Evolutionary conservation across 2,888 invertebrate species (phyloP), one percentile per base, ranked within the genome.

Genomic region (Cremastinae sp.): DNA sequence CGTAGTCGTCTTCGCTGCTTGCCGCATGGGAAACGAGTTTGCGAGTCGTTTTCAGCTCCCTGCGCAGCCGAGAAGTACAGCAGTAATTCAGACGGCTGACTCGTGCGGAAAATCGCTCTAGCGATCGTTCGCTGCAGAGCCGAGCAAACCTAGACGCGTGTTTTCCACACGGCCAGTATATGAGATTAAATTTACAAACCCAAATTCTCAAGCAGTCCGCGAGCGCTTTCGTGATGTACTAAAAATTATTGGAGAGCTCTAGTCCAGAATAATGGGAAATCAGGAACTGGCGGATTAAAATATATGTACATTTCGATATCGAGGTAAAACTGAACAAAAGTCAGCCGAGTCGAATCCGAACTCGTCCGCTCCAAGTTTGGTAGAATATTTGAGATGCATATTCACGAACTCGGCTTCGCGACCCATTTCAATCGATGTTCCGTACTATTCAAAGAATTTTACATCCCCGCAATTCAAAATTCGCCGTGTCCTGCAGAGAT

Each of bases 21-120:
- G 59, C 43, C 69, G 61, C 65, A 69, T 73, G 59, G 65, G 54
- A 69, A 73, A 62, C 64, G 69, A 73, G 69, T 76, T 76, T 69
- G 53, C 76, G 69, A 65, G 64, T 76, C 73, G 59, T 69, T 76
- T 54, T 49, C 64, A 38, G 64, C 38, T 71, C 22, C 36, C 47
- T 72, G 56, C 47, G 41, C 69, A 73, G 34, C 18, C 54, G 54
- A 73, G 53, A 76, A 64, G 69, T 54, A 61, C 64, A 65, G 18
- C 51, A 34, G 69, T 73, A 54, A 77, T 65, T 70, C 49, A 54
- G 28, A 28, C 49, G 41, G 73, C 61, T 65, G 76, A 65, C 62
- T 72, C 66, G 62, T 70, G 56, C 61, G 73, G 66, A 71, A 72
- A 75, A 62, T 61, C 61, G 41, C 41, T 45, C 16, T 16, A 49